Conservation (phyloP, 1,140 invertebrate genomes). For the Drosophila nigrodunni region DNA sequence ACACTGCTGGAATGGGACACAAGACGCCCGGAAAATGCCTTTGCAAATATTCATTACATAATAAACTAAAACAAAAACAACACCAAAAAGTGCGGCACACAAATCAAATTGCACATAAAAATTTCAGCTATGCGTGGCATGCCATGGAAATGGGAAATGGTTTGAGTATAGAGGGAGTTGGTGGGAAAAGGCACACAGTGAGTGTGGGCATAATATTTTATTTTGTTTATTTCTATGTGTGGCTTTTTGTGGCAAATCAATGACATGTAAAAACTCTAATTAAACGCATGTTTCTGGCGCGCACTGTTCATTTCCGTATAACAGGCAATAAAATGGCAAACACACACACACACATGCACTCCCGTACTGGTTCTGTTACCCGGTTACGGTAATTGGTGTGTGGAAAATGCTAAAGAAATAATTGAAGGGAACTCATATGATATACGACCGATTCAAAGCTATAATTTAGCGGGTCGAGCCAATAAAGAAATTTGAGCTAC, state of each 20-base stretch:
- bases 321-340: slow-evolving; percentile 55
- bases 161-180: not conserved
- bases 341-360: slow-evolving; percentile 4
- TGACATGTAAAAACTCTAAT: slow-evolving; percentile 80
- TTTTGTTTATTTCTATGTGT: slow-evolving; percentile 30
- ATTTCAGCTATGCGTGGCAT: slow-evolving; percentile 51
- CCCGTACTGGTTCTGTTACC: not conserved
- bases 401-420: slow-evolving; percentile 33
- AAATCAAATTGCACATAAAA: slow-evolving; percentile 62
- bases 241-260: slow-evolving; percentile 67
- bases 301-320: slow-evolving; percentile 31
- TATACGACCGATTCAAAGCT: slow-evolving; percentile 24
- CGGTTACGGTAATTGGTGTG: slow-evolving; percentile 32
- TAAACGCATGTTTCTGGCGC: slow-evolving; percentile 72
- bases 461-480: slow-evolving; percentile 24
- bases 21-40: slow-evolving; percentile 30
- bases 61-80: slow-evolving; percentile 66
- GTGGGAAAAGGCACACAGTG: not conserved
- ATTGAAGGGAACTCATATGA: slow-evolving; percentile 42
- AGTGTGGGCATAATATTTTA: slow-evolving; percentile 4
- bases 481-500: not conserved
- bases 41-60: slow-evolving; percentile 79
- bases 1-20: not conserved
- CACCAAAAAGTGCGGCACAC: slow-evolving; percentile 45
- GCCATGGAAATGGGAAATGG: not conserved